phyloP scores from a whole-genome alignment of 2,113 vertebrate species.

The Pelvicachromis taeniatus region DNA sequence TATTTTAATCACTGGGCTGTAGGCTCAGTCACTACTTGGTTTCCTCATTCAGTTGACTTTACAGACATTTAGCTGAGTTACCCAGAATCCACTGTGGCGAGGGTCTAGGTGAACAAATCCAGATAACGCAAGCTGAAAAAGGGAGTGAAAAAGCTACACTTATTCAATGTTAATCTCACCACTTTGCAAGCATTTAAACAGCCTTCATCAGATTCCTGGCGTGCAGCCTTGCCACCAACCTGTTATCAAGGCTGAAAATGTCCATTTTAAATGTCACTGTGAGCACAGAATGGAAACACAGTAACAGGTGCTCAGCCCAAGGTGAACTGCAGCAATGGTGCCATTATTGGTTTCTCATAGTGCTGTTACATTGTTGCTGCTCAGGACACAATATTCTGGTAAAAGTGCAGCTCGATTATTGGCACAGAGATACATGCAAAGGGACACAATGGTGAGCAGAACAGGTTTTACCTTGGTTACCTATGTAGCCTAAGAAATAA shows the following conservation, averaged over 20 bases:
- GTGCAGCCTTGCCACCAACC: conserved; percentile 86
- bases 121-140: conserved; percentile 75
- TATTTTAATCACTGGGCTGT: not conserved
- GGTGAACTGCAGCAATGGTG: conserved; percentile 84
- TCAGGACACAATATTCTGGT: conserved; percentile 69
- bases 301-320: conserved; percentile 87
- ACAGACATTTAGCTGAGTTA: conserved; percentile 62
- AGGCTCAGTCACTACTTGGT: not conserved
- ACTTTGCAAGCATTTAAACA: conserved; percentile 99
- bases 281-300: conserved; percentile 86
- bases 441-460: conserved; percentile 76
- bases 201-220: conserved; percentile 89
- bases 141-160: conserved; percentile 79
- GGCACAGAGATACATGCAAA: conserved; percentile 49
- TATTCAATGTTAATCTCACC: conserved; percentile 97
- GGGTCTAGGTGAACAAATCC: conserved; percentile 87
- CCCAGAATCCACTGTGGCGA: conserved; percentile 84
- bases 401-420: conserved; percentile 79
- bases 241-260: conserved; percentile 96
- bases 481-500: conserved; percentile 85
- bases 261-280: conserved; percentile 96
- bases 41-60: not conserved
- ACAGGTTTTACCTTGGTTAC: conserved; percentile 71
- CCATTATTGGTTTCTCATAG: conserved; percentile 86
- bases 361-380: conserved; percentile 84